Conservation (phyloP, 2,888 invertebrate species). For the Nesidiocoris tenuis region DNA sequence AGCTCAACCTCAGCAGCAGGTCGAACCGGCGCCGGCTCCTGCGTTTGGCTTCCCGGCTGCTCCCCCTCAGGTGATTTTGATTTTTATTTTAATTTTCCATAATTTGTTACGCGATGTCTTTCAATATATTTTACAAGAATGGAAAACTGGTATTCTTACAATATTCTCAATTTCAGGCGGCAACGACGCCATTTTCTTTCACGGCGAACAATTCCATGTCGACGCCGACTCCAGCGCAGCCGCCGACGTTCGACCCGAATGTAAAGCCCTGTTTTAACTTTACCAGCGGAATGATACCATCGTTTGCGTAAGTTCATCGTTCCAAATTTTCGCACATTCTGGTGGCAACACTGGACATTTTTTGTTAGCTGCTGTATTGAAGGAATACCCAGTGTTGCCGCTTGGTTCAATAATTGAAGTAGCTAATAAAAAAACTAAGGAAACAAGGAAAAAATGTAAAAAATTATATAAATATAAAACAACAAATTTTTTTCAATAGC, state of each 20-base stretch:
- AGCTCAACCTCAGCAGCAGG: constrained; percentile 30
- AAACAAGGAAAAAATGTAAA: neutral
- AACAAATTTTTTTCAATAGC: neutral
- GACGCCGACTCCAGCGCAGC: constrained; percentile 30
- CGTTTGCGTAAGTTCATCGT: constrained; percentile 49
- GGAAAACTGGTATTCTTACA: too few species aligned
- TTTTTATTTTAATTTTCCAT: neutral
- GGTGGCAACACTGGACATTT: neutral
- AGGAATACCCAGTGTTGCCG: too few species aligned
- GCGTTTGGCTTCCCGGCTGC: constrained; percentile 26
- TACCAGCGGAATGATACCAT: constrained; percentile 50
- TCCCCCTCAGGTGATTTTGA: constrained; percentile 30
- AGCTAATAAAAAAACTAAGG: too few species aligned
- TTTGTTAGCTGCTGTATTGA: neutral
- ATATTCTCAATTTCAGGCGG: constrained; percentile 24
- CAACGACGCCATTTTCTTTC: constrained; percentile 12
- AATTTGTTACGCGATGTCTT: neutral
- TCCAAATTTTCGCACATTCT: neutral
- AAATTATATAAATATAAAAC: too few species aligned
- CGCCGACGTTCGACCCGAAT: constrained; percentile 50
- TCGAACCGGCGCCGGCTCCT: neutral
- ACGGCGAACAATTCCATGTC: constrained; percentile 2
- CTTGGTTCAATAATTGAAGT: too few species aligned
- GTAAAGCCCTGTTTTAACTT: constrained; percentile 51
- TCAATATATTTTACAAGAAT: neutral